These are phyloP conservation scores for Oedothorax gibbosus DNA, from an alignment of 1,140 invertebrate genomes.

Conservation along the genomic window DNA sequence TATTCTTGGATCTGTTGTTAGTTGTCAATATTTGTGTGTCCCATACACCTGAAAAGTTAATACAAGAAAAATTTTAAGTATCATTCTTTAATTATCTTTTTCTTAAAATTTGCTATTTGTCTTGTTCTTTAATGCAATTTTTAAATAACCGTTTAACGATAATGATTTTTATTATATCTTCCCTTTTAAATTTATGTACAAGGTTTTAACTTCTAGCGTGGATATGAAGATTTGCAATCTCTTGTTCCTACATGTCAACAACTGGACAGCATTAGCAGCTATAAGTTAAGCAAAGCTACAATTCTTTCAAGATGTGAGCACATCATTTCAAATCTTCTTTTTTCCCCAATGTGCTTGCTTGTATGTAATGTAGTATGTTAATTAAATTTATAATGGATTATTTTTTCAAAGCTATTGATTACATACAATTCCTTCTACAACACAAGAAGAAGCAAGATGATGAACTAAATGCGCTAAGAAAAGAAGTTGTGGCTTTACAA, in stretches of 20 bases:
- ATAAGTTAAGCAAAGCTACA: constrained; percentile 96
- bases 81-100: too few species aligned
- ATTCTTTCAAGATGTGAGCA: constrained; percentile 85
- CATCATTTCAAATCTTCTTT: constrained; percentile 64
- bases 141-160: neutral
- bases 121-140: too few species aligned
- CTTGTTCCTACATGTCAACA: constrained; percentile 93
- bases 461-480: constrained; percentile 91
- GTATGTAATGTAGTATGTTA: neutral
- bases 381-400: neutral
- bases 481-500: constrained; percentile 92
- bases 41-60: too few species aligned
- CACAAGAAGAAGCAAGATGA: constrained; percentile 92
- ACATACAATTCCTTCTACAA: constrained; percentile 83
- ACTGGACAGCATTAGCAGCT: constrained; percentile 80
- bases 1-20: too few species aligned
- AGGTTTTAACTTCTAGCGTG: constrained; percentile 72
- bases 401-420: constrained; percentile 69
- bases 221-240: constrained; percentile 90
- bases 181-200: neutral
- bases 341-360: neutral
- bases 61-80: too few species aligned
- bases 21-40: too few species aligned
- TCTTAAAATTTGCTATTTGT: too few species aligned
- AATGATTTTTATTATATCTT: neutral